phyloP scores from a whole-genome alignment of 2,113 vertebrate species.

The Chitala chitala region DNA sequence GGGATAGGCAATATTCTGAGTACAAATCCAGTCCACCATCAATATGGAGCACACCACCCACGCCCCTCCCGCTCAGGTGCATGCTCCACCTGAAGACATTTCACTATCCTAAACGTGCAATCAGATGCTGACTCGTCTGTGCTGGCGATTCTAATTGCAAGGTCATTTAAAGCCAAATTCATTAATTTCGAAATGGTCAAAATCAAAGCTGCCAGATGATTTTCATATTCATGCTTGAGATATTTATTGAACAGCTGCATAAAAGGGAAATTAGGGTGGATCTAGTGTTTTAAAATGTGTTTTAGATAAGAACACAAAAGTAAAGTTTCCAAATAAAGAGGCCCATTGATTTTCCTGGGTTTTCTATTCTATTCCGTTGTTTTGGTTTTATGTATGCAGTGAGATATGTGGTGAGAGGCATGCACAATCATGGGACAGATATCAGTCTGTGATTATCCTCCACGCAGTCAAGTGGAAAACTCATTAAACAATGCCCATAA shows the following conservation, averaged over 20 bases:
- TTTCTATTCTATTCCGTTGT: constrained; percentile 43
- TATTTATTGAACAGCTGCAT: constrained; percentile 54
- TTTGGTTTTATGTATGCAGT: constrained; percentile 40
- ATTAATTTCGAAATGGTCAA: constrained; percentile 49
- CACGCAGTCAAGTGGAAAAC: constrained; percentile 97
- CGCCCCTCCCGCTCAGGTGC: too few relatives aligned
- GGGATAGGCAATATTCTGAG: constrained; percentile 88
- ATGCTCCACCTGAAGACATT: constrained; percentile 53
- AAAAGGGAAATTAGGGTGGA: constrained; percentile 65
- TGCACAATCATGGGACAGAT: constrained; percentile 64
- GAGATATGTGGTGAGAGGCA: constrained; percentile 43
- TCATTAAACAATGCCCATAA: constrained; percentile 99
- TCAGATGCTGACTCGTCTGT: constrained; percentile 47
- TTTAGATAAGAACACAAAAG: constrained; percentile 45
- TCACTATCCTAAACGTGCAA: constrained; percentile 51
- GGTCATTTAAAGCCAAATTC: constrained; percentile 53
- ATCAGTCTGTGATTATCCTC: constrained; percentile 85
- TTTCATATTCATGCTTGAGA: constrained; percentile 50
- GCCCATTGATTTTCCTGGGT: constrained; percentile 62
- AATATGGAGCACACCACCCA: constrained; percentile 75
- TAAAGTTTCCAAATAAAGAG: constrained; percentile 56
- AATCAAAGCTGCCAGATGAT: constrained; percentile 47
- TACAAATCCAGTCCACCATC: constrained; percentile 89
- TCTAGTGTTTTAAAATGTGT: constrained; percentile 60
- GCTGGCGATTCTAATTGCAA: constrained; percentile 59